A percentile compares a stretch with the other conserved stretches of the same genome.
Conservation (phyloP, 1,140 invertebrate genomes). For the Drosophila tani region DNA sequence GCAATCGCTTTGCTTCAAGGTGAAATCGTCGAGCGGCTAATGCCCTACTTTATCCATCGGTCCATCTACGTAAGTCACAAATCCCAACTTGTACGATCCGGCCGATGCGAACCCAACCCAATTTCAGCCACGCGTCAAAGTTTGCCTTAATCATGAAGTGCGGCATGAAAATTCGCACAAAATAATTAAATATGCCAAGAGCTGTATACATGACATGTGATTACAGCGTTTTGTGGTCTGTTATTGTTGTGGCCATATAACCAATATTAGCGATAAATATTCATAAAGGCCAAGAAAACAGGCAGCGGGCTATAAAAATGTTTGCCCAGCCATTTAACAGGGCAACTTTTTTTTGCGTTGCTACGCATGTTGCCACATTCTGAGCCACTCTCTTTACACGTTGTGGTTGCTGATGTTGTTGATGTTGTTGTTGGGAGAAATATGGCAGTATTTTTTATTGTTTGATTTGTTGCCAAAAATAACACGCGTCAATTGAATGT, state of each 20-base stretch:
- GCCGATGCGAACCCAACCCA: conserved; percentile 24
- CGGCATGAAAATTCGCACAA: conserved; percentile 55
- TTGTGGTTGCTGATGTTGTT: conserved; percentile 22
- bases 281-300: conserved; percentile 67
- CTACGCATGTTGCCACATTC: conserved; percentile 64
- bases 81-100: conserved; percentile 1
- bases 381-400: conserved; percentile 23
- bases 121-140: conserved; percentile 67
- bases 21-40: conserved; percentile 48
- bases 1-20: conserved; percentile 39
- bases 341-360: conserved; percentile 24
- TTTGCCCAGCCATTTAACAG: conserved; percentile 69
- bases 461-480: conserved; percentile 67
- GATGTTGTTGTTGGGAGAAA: conserved; percentile 12
- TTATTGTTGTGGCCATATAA: conserved; percentile 54
- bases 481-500: conserved; percentile 68
- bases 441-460: conserved; percentile 54
- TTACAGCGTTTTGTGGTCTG: conserved; percentile 36
- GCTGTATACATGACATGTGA: conserved; percentile 52
- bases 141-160: conserved; percentile 51
- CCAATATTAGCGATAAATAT: conserved; percentile 72
- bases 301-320: conserved; percentile 51
- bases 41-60: conserved; percentile 36
- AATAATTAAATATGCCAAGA: conserved; percentile 49
- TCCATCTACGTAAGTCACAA: not conserved